phyloP scores from a whole-genome alignment of 1,140 invertebrate genomes.

The Zaprionus ornatus region DNA sequence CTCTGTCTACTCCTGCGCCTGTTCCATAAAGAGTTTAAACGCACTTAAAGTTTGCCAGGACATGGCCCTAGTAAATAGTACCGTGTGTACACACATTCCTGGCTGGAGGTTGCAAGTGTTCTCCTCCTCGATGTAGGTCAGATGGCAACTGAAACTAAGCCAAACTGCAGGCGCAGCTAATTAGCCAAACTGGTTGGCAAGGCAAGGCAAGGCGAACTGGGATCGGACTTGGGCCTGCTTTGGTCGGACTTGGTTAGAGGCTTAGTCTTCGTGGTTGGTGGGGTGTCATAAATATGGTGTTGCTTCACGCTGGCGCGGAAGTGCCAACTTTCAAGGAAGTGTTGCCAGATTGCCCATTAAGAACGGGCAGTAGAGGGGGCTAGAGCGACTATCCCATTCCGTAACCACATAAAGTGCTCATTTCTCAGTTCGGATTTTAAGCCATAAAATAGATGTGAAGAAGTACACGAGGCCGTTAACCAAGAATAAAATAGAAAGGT shows the following conservation, averaged over 20 bases:
- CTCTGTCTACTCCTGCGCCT: too few species aligned
- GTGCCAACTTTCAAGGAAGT: slow-evolving; percentile 38
- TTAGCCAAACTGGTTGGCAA: slow-evolving; percentile 44
- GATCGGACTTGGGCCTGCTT: background rate
- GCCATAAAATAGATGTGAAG: slow-evolving; percentile 19
- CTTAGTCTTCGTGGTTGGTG: background rate
- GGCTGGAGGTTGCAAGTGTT: background rate
- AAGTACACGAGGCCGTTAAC: background rate
- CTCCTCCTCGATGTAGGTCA: slow-evolving; percentile 43
- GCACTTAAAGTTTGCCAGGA: slow-evolving; percentile 32
- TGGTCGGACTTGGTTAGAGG: background rate
- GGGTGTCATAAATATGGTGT: slow-evolving; percentile 45
- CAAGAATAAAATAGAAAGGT: background rate
- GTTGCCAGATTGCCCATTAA: slow-evolving; percentile 50
- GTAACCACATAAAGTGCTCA: slow-evolving; percentile 17
- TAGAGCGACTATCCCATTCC: background rate
- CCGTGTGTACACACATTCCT: slow-evolving; percentile 7
- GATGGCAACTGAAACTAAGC: slow-evolving; percentile 19
- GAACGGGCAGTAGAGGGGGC: background rate
- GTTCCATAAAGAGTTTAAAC: slow-evolving; percentile 47
- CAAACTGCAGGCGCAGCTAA: slow-evolving; percentile 53
- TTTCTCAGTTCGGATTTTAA: slow-evolving; percentile 13
- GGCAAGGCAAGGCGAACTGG: background rate
- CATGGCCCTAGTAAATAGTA: background rate
- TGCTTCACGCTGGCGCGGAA: slow-evolving; percentile 25